Base-by-base conservation (phyloP, 2,888 invertebrate species). In the Caenorhabditis angaria region DNA sequence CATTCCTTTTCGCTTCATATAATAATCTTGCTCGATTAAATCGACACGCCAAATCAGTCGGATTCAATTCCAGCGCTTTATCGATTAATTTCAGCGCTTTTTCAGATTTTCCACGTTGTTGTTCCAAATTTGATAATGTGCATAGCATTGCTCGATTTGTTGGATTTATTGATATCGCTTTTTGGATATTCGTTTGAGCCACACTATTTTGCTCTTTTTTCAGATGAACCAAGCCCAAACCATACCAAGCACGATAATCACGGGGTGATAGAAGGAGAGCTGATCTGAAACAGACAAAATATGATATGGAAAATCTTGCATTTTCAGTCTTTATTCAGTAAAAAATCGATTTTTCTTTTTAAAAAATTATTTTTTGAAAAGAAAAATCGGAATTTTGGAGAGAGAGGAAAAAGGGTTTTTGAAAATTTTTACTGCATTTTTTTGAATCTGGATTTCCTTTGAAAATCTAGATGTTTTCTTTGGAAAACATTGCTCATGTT, bases 161-260 rank as follows among this genome's bases (percentile, higher is more conserved):
- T 0, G 94, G 94, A 90, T 97, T 95, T 82, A 97, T 95, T 65
- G 91, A 91, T 35, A 97, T 90, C 0, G 99, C 97, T 83, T 93
- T 92, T 67, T 92, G 91, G 87, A 94, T 96, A 56, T 82, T 78
- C 18, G 67, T 28, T 66, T 77, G 94, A 0, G 97, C 97, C 72
- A 95, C 90, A 85, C 92, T 92, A 90, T 93, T 95, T 77, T 95
- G 93, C 88, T 99, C 97, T 88, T 97, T 95, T 85, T 97, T 95
- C 67, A 95, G 95, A 88, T 94, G 95, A 76, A 99, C 96, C 82
- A 96, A 93, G 25, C 97, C 97, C 77, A 99, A 93, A 61, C 99
- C 99, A 88, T 95, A 97, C 96, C 97, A 97, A 8, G 97, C 96
- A 85, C 97, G 96, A 88, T 97, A 99, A 89, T 97, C 96, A 63